Evolutionary conservation across 1,140 invertebrate species (phyloP), one percentile per base, ranked within the genome.

Genomic region (Caenorhabditis inopinata): DNA sequence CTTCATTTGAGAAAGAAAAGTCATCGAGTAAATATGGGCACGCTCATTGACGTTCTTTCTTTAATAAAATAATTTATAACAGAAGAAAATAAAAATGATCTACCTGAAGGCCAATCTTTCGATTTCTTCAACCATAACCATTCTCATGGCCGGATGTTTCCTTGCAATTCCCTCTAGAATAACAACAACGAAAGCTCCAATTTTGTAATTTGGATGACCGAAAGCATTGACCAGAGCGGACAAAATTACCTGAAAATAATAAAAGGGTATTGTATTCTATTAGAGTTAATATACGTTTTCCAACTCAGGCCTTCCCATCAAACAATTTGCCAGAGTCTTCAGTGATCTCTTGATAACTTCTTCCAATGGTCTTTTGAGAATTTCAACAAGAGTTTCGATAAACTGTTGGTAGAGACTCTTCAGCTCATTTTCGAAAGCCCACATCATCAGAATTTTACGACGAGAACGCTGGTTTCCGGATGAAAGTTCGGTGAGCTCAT

Each of bases 71-170:
- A 18, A 75, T 42, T 32, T 38, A 29, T 42, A 48, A 76, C 6
- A 9, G 18, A 38, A 0, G 42, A 23, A 45, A 29, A 23, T 21
- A 4, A 49, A 68, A n/a, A 45, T 58, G 35, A 68, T 7, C 27
- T 21, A 91, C 89, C 94, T 91, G 89, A 95, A 97, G 1, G 98
- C 87, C 42, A 98, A 89, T 85, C 93, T 93, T 89, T 98, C 95
- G 3, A 97, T 92, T 90, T 98, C 95, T 42, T 91, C 90, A 4
- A 95, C 90, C 27, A 98, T 93, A 1, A 96, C 92, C 0, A 90
- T 88, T 89, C 96, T 97, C 94, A 97, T 98, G 78, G 94, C 94
- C 0, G 94, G 93, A 91, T 97, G 95, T 82, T 93, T 91, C 53
- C 92, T 91, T 74, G 83, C 84, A n/a, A 97, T 89, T 1, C 97